Evolutionary conservation across 1,140 invertebrate genomes (phyloP).

Genomic region (Nymphalis io): DNA sequence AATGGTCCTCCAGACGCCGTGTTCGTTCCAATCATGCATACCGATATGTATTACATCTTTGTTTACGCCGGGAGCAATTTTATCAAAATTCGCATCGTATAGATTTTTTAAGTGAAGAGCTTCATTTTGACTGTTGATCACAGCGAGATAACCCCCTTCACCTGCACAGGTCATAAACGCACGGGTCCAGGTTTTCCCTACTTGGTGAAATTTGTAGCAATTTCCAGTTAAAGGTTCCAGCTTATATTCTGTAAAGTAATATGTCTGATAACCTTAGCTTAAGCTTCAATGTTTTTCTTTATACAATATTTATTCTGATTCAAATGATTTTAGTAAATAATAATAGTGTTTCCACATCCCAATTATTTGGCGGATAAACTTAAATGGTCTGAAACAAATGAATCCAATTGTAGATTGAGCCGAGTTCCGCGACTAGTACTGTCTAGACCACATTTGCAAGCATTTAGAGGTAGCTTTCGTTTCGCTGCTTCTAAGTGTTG

Average conservation of each 20-base stretch:
- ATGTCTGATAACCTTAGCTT: neutral
- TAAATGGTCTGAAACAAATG: no score
- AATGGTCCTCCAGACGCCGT: slow-evolving; percentile 16
- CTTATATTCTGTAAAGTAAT: slow-evolving; percentile 31
- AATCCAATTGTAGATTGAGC: no score
- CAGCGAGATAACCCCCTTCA: slow-evolving; percentile 36
- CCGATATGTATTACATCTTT: slow-evolving; percentile 3
- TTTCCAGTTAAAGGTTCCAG: slow-evolving; percentile 24
- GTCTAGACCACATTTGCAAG: no score
- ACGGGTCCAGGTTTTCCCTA: slow-evolving; percentile 30
- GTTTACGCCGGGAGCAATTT: neutral
- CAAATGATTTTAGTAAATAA: no score
- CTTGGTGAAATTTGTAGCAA: slow-evolving; percentile 41
- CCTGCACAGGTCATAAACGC: slow-evolving; percentile 34
- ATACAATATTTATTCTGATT: no score
- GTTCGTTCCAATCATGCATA: slow-evolving; percentile 23
- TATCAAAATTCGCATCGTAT: neutral
- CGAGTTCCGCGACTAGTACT: no score
- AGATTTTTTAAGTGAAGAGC: slow-evolving; percentile 27
- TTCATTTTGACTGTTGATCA: slow-evolving; percentile 36
- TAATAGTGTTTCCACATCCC: no score
- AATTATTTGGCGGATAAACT: no score
- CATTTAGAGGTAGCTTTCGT: no score
- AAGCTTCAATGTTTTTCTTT: no score
- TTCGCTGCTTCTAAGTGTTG: no score